These are phyloP conservation scores for Thecocarcelia acutangulata DNA, from an alignment of 2,888 invertebrate species.

Conservation along the genomic window DNA sequence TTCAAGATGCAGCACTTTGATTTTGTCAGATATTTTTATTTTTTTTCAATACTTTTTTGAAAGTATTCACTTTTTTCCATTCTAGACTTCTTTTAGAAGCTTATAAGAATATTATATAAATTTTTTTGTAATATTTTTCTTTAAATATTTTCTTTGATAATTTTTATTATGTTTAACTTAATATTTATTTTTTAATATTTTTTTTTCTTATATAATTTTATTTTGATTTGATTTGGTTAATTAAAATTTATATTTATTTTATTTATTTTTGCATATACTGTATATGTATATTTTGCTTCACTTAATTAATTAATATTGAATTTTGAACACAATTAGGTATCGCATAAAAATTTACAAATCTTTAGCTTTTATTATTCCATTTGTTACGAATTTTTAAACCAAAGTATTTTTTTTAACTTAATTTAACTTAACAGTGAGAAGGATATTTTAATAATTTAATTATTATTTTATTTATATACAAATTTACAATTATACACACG, in stretches of 20 bases:
- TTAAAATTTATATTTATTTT: conserved; percentile 14
- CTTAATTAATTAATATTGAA: conserved; percentile 47
- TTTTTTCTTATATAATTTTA: neutral
- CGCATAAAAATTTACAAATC: conserved; percentile 69
- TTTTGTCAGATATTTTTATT: neutral
- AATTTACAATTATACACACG: conserved; percentile 67
- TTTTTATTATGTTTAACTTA: neutral
- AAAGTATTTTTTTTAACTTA: conserved; percentile 55
- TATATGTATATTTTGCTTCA: conserved; percentile 26
- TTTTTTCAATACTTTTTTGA: conserved; percentile 3
- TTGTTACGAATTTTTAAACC: conserved; percentile 36
- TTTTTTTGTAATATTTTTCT: conserved; percentile 48
- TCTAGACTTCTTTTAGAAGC: neutral
- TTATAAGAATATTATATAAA: too few species aligned
- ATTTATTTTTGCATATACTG: conserved; percentile 20
- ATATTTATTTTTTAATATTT: neutral
- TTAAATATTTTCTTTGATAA: neutral
- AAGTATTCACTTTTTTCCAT: neutral
- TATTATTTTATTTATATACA: conserved; percentile 68
- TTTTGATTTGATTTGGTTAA: too few species aligned
- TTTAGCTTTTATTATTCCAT: conserved; percentile 60
- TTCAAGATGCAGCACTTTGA: conserved; percentile 70
- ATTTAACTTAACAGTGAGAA: conserved; percentile 10
- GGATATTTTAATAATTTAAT: conserved; percentile 21
- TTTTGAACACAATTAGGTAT: conserved; percentile 72